Evolutionary conservation across 2,888 invertebrate species (phyloP).

Genomic region (Ochlodes sylvanus): DNA sequence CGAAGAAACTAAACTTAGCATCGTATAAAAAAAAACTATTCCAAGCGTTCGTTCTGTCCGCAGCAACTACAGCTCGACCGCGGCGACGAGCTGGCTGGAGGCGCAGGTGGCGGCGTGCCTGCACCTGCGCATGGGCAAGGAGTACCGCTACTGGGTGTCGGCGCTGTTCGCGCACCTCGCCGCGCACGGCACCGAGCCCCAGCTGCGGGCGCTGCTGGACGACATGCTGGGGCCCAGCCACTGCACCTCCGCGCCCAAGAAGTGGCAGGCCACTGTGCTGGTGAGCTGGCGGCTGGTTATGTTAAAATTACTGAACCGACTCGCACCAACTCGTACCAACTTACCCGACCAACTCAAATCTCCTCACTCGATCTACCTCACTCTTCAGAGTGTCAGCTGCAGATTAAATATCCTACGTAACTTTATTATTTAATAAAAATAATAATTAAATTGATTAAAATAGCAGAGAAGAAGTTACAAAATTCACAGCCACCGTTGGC

Average conservation of each 20-base stretch:
- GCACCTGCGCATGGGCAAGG: slow-evolving; percentile 88
- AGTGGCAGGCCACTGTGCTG: slow-evolving; percentile 86
- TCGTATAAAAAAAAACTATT: too few species aligned
- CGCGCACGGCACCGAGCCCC: slow-evolving; percentile 90
- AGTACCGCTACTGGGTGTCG: slow-evolving; percentile 91
- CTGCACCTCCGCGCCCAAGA: slow-evolving; percentile 82
- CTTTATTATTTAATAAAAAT: too few species aligned
- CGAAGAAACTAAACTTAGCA: too few species aligned
- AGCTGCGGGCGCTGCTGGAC: slow-evolving; percentile 90
- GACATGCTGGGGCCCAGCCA: slow-evolving; percentile 92
- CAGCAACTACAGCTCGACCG: slow-evolving; percentile 55
- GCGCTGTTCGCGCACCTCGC: slow-evolving; percentile 84
- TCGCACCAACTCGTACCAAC: not conserved
- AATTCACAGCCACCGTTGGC: too few species aligned
- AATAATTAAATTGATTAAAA: too few species aligned
- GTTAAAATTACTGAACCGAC: not conserved
- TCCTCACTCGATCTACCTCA: too few species aligned
- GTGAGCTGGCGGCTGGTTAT: slow-evolving; percentile 68
- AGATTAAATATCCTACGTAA: too few species aligned
- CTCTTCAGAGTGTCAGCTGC: too few species aligned
- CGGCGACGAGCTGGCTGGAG: slow-evolving; percentile 87
- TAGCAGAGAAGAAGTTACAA: too few species aligned
- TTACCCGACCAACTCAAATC: not conserved
- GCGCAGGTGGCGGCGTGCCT: slow-evolving; percentile 89
- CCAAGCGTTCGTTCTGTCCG: too few species aligned